A percentile compares a stretch with the other conserved stretches of the same genome.
phyloP scores from a whole-genome alignment of 2,797 vertebrate species.

The Nothura maculosa region DNA sequence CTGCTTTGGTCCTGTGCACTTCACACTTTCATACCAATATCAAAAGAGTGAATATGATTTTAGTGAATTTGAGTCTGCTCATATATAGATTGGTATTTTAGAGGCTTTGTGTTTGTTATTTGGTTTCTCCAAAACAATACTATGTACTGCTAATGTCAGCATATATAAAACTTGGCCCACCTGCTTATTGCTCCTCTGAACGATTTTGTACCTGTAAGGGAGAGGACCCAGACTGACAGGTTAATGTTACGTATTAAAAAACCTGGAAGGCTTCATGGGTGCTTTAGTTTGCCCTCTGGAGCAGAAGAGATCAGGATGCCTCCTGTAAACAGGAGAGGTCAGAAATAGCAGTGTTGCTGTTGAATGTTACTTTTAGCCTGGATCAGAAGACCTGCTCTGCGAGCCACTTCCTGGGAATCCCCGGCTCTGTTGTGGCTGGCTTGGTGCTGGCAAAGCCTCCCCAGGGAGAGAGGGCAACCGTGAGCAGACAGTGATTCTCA shows the following conservation, averaged over 20 bases:
- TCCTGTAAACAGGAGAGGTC: accelerated
- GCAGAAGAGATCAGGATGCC: accelerated
- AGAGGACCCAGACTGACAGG: background rate
- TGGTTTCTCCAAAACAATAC: background rate
- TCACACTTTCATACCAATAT: accelerated
- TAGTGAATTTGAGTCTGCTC: background rate
- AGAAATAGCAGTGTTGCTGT: background rate
- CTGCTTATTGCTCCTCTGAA: background rate
- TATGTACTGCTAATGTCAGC: background rate
- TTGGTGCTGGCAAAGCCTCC: background rate
- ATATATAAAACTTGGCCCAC: background rate
- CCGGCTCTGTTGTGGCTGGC: accelerated
- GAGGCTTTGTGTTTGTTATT: background rate
- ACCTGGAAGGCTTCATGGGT: no score
- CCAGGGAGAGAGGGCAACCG: background rate
- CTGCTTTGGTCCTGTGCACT: background rate
- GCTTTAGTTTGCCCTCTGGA: background rate
- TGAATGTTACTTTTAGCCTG: background rate
- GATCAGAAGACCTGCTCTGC: constrained; percentile 1
- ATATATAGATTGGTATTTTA: background rate
- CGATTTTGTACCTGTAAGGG: background rate
- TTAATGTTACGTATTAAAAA: background rate
- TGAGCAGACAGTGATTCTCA: background rate
- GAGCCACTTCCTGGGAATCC: accelerated
- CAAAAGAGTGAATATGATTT: background rate